Base-by-base conservation (phyloP, 2,888 invertebrate genomes). In the Schrankia costaestrigalis region DNA sequence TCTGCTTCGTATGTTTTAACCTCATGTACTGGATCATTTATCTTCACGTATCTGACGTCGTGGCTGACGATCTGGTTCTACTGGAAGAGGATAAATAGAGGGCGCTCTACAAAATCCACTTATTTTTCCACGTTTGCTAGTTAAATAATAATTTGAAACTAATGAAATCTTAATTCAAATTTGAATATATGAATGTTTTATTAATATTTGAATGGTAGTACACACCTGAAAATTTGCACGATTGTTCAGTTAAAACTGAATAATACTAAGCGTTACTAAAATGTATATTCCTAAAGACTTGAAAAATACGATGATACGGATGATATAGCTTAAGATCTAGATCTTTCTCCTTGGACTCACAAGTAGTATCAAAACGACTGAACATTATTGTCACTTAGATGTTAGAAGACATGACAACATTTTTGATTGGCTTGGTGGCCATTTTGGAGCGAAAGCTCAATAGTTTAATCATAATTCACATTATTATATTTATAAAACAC, bases 1-100 rank as follows among this genome's bases (percentile, higher is more conserved):
- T 98, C 65, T 96, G 98, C 90, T 99, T 99, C 90, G 95, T 98
- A 58, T 95, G 98, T 89, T 99, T 99, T 92, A 99, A 99, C 87
- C 92, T 97, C 59, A 97, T 97, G 96, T 97, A 97, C 89, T 97
- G 97, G 97, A 96, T 97, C 84, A 97, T 97, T 72, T 97, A 97
- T 80, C 90, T 97, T 63, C 97, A 97, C 90, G 97, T 97, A 71
- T 96, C 96, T 67, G 97, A 97, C 88, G 96, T 97, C 56, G 95
- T 97, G 49, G 96, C 96, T 66, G 97, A 97, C 78, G 97, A 97
- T 85, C 90, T 97, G 75, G 96, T 96, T 65, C 89, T 94, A 62
- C 90, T 95, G 87, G 89, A 92, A 86, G 85, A 80, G 57, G 85
- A 85, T 37, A 37, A 37, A 37, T 37, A 37, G 85, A 86, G 83